phyloP scores from a whole-genome alignment of 2,797 vertebrate species.

The Hippocampus kuda region DNA sequence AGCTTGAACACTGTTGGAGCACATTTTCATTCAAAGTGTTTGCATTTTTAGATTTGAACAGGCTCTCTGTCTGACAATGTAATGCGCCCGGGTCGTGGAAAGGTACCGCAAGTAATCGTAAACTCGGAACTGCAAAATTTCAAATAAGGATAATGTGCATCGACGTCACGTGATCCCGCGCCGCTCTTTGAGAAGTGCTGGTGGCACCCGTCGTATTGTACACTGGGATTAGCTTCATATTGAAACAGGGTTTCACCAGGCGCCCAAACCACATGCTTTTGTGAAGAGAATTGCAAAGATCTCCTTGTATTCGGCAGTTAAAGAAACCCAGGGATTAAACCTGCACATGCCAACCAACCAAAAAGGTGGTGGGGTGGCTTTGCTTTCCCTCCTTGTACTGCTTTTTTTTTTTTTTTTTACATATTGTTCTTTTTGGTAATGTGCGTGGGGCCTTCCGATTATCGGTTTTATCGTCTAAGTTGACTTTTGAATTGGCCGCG shows the following conservation, averaged over 20 bases:
- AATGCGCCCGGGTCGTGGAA: background rate
- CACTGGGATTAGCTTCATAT: conserved; percentile 15
- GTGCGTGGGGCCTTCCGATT: background rate
- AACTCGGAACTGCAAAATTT: background rate
- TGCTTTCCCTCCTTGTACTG: background rate
- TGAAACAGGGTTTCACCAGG: conserved; percentile 22
- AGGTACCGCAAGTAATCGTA: background rate
- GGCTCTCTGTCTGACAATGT: background rate
- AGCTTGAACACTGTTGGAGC: background rate
- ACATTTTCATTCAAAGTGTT: background rate
- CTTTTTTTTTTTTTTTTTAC: no score
- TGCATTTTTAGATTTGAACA: background rate
- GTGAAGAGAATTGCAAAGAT: conserved; percentile 27
- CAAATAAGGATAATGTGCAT: background rate
- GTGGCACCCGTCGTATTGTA: conserved; percentile 1
- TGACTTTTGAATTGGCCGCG: background rate
- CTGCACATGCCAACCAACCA: conserved; percentile 36
- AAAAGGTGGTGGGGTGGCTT: conserved; percentile 19
- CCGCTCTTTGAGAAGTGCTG: background rate
- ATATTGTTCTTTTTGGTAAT: background rate
- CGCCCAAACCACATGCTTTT: conserved; percentile 18
- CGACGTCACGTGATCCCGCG: background rate
- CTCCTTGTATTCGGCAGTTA: conserved; percentile 17
- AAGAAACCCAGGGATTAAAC: conserved; percentile 28
- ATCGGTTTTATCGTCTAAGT: background rate